These are phyloP conservation scores for Mallotus villosus DNA, from an alignment of 2,797 vertebrate genomes.

Conservation along the genomic window DNA sequence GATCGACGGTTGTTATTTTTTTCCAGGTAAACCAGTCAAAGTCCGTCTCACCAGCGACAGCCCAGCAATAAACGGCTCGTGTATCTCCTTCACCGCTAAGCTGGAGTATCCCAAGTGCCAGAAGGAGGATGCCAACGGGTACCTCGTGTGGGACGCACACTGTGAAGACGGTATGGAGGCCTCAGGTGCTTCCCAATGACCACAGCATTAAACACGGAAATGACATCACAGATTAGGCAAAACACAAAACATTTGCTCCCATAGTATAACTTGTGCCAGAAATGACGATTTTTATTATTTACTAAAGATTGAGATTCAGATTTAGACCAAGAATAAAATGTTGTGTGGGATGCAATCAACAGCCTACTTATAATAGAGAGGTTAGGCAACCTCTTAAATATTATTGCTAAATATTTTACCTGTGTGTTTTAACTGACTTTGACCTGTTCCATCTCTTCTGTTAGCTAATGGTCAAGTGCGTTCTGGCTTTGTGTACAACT, in stretches of 20 bases:
- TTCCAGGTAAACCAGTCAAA: slow-evolving; percentile 73
- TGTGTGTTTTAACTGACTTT: background rate
- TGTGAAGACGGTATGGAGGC: slow-evolving; percentile 82
- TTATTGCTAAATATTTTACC: too few species aligned
- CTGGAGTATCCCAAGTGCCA: slow-evolving; percentile 87
- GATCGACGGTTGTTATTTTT: background rate
- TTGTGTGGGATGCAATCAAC: too few species aligned
- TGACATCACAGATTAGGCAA: background rate
- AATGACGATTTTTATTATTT: background rate
- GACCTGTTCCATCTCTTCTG: background rate
- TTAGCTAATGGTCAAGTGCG: slow-evolving; percentile 68
- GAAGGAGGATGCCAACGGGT: slow-evolving; percentile 79
- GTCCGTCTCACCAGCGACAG: slow-evolving; percentile 85
- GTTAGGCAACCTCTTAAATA: too few species aligned
- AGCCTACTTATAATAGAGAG: too few species aligned
- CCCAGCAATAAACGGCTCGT: slow-evolving; percentile 87
- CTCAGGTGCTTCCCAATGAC: slow-evolving; percentile 59
- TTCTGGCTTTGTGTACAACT: slow-evolving; percentile 83
- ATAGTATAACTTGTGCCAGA: too few species aligned
- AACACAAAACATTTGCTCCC: background rate
- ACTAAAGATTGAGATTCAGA: too few species aligned
- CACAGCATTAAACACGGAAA: background rate
- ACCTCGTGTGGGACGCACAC: slow-evolving; percentile 81
- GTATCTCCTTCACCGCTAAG: slow-evolving; percentile 81
- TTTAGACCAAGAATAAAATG: too few species aligned